phyloP scores from a whole-genome alignment of 2,888 invertebrate species.

The Melinaea marsaeus region DNA sequence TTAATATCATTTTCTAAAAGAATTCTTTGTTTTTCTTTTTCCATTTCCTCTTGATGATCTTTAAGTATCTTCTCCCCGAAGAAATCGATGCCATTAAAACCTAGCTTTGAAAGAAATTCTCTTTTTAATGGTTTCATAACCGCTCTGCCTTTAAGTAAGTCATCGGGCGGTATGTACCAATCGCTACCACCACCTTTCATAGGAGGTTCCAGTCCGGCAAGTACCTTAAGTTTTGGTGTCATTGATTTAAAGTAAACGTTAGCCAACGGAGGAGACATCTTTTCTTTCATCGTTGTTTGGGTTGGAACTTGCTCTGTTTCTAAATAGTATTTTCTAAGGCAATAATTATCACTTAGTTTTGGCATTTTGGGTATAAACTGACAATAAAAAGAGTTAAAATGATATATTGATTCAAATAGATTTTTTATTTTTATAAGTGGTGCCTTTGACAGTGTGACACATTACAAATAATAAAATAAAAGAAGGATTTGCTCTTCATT shows the following conservation, averaged over 20 bases:
- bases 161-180: slow-evolving; percentile 60
- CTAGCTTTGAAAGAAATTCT: slow-evolving; percentile 47
- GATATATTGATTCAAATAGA: too few relatives aligned
- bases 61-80: slow-evolving; percentile 45
- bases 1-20: slow-evolving; percentile 47
- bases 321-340: slow-evolving; percentile 57
- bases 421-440: too few relatives aligned
- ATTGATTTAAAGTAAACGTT: slow-evolving; percentile 64
- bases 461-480: too few relatives aligned
- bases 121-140: slow-evolving; percentile 56
- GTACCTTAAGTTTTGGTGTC: slow-evolving; percentile 51
- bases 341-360: slow-evolving; percentile 52
- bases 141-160: slow-evolving; percentile 49
- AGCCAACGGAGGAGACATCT: slow-evolving; percentile 57
- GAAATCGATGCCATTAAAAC: slow-evolving; percentile 48
- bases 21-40: slow-evolving; percentile 41
- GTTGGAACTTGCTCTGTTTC: slow-evolving; percentile 60
- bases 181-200: slow-evolving; percentile 62
- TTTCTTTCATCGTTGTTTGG: slow-evolving; percentile 56
- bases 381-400: neutral
- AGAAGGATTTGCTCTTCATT: too few relatives aligned
- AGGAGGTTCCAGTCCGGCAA: slow-evolving; percentile 63
- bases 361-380: slow-evolving; percentile 20
- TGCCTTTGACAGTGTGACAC: too few relatives aligned
- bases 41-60: slow-evolving; percentile 43